Evolutionary conservation across 2,113 vertebrate genomes (phyloP).

Genomic region (Poecilia latipinna): DNA sequence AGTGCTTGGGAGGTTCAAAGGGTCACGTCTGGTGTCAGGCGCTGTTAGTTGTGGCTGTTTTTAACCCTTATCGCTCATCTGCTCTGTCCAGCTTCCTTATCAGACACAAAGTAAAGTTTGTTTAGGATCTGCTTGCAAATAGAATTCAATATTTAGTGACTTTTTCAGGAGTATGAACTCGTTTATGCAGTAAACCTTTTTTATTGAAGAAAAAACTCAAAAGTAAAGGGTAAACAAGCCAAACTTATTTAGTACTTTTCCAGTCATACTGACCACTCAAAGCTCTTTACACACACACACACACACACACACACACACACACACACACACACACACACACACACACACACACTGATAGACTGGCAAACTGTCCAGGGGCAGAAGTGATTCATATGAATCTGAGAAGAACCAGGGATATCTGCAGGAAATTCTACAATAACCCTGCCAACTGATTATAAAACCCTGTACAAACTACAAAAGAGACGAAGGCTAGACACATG

Average conservation of each 20-base stretch:
- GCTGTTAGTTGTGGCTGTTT: conserved; percentile 12
- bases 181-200: no score
- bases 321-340: no score
- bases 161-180: no score
- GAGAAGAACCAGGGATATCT: background rate
- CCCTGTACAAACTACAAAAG: background rate
- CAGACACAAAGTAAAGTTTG: background rate
- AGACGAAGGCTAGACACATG: background rate
- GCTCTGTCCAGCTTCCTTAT: background rate
- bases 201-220: no score
- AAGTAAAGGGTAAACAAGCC: no score
- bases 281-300: no score
- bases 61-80: conserved; percentile 20
- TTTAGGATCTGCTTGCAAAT: background rate
- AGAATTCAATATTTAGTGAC: background rate
- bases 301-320: no score
- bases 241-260: no score
- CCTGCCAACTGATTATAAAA: background rate
- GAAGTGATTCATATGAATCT: background rate
- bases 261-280: no score
- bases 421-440: background rate
- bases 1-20: conserved; percentile 39
- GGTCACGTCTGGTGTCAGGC: conserved; percentile 31
- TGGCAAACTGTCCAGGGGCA: background rate
- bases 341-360: no score